phyloP scores from a whole-genome alignment of 2,888 invertebrate genomes.

The Lasioglossum calceatum region DNA sequence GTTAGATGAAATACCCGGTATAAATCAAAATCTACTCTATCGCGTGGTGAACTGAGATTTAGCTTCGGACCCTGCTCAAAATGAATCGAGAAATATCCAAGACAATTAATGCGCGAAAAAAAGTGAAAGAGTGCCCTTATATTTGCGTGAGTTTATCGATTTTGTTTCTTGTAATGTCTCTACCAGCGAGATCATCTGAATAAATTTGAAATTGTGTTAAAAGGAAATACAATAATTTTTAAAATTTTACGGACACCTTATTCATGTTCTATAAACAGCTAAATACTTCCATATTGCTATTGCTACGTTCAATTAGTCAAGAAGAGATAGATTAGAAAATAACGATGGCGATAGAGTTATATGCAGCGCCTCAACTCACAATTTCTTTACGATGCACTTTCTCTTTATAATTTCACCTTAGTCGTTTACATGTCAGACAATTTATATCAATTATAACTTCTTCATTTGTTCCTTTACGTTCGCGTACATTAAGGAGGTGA shows the following conservation, averaged over 20 bases:
- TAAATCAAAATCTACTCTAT: neutral
- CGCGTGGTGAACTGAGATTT: no score
- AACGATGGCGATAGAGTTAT: conserved; percentile 3
- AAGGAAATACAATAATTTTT: neutral
- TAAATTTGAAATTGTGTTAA: neutral
- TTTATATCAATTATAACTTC: neutral
- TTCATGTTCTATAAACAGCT: neutral
- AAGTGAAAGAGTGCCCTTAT: no score
- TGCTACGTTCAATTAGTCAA: neutral
- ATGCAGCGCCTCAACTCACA: neutral
- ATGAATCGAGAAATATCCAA: neutral
- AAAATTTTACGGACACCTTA: neutral
- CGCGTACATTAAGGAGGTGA: neutral
- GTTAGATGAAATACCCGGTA: no score
- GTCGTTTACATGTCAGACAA: neutral
- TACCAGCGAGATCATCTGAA: neutral
- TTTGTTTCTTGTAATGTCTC: neutral
- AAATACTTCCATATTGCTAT: neutral
- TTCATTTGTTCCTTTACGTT: neutral
- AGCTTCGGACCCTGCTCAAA: neutral
- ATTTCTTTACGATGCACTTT: neutral
- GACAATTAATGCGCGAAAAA: neutral
- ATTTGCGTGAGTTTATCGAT: no score
- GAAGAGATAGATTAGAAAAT: neutral
- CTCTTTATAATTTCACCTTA: conserved; percentile 5